These are phyloP conservation scores for Ennomos fuscantarius DNA, from an alignment of 2,888 invertebrate species.

Conservation along the genomic window DNA sequence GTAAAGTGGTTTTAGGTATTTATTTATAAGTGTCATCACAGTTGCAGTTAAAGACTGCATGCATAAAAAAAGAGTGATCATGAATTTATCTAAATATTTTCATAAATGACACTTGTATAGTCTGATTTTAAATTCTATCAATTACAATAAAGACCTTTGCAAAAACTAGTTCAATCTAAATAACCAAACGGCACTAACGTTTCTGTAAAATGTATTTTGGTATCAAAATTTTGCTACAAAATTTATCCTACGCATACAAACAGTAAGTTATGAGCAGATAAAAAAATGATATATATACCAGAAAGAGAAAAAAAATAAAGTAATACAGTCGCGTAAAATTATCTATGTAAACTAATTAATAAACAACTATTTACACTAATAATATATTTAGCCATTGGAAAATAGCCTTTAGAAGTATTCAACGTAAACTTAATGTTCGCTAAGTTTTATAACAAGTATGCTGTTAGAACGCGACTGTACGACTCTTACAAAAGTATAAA, in stretches of 20 bases:
- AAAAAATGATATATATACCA: too few species aligned
- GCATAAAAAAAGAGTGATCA: too few species aligned
- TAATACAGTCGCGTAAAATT: constrained; percentile 44
- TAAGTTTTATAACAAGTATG: too few species aligned
- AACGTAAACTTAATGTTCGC: too few species aligned
- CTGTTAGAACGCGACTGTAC: constrained; percentile 52
- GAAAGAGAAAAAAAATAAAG: too few species aligned
- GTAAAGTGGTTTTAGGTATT: too few species aligned
- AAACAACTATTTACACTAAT: constrained; percentile 23
- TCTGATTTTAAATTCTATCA: background rate
- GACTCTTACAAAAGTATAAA: constrained; percentile 48
- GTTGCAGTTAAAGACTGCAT: too few species aligned
- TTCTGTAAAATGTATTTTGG: constrained; percentile 10
- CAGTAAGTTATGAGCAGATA: background rate
- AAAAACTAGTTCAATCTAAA: constrained; percentile 1
- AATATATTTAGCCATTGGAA: too few species aligned
- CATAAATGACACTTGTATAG: too few species aligned
- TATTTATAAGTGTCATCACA: too few species aligned
- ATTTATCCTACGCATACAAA: constrained; percentile 7
- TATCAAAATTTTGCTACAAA: constrained; percentile 19
- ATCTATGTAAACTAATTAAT: constrained; percentile 8
- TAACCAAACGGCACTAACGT: background rate
- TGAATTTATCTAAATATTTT: too few species aligned
- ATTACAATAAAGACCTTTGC: background rate
- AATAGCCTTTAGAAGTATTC: too few species aligned